Percentiles rank a stretch among this genome's conserved stretches.
Conservation (phyloP, 2,113 vertebrate genomes). For the Microcebus jonahi region DNA sequence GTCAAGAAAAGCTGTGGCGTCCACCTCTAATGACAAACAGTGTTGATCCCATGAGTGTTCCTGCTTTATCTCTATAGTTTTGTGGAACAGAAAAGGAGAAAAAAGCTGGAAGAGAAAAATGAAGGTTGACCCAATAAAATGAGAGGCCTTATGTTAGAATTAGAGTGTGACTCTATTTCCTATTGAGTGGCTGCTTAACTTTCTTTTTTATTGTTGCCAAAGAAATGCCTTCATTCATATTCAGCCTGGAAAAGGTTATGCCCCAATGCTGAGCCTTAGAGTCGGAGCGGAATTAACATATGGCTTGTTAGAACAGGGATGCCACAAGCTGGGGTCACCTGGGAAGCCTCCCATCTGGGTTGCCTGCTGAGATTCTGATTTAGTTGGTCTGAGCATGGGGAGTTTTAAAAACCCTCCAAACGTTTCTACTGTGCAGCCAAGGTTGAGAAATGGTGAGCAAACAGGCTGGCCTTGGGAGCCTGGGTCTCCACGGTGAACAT, state of each 20-base stretch:
- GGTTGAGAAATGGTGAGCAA: background rate
- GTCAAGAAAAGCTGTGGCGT: background rate
- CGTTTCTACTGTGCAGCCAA: background rate
- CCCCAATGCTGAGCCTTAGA: background rate
- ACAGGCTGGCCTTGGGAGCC: background rate
- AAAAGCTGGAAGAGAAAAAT: background rate
- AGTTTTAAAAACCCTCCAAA: background rate
- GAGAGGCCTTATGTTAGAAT: background rate
- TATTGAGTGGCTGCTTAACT: background rate
- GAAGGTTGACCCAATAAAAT: background rate
- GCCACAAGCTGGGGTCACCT: background rate
- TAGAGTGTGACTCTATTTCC: background rate
- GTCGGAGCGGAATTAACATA: background rate
- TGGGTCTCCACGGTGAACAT: background rate
- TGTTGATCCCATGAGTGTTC: background rate
- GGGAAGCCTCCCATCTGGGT: background rate
- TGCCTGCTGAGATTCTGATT: background rate
- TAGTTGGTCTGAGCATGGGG: background rate
- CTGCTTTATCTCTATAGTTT: background rate
- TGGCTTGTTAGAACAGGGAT: background rate
- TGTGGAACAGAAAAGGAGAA: background rate
- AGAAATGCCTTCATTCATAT: background rate
- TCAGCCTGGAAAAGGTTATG: background rate
- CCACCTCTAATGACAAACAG: background rate
- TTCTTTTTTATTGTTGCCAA: background rate